Base-by-base conservation (phyloP, 2,888 invertebrate species). In the Synergus gifuensis region DNA sequence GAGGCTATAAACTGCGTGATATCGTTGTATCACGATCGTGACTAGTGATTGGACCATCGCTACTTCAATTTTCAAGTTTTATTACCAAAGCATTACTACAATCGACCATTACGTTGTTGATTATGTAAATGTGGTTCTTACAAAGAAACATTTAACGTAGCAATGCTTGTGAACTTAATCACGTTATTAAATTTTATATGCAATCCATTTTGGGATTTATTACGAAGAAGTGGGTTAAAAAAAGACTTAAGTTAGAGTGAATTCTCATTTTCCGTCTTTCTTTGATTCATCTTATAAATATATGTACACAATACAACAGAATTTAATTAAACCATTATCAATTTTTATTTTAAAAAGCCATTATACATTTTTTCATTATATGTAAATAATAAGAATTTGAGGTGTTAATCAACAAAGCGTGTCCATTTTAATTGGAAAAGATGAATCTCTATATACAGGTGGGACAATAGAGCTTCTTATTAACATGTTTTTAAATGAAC, bases 401-500 rank as follows among this genome's bases (percentile, higher is more conserved):
- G 28, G 22, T 4, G 42, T 44, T 66, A 66, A 44, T n/a, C n/a
- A 66, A 44, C 42, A 42, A 66, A 36, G 42, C 8, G 22, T n/a
- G 60, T 66, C n/a, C 16, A 18, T 44, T 42, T n/a, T 44, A 66
- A 66, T 66, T 66, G 36, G 28, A 18, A 73, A 73, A n/a, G 73
- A 73, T 73, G 73, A 73, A 54, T 18, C 46, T 49, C 69, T 46
- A 16, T 36, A 54, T 54, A 73, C 11, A 40, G n/a, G 49, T 54
- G 73, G 73, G 73, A 73, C 76, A 76, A 76, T 62, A 44, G 46
- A 36, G 22, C 36, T 76, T 62, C 62, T 62, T 76, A 76, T 76
- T 76, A 76, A 76, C 63, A 76, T 76, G 62, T 76, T 82, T 83
- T 83, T 77, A 81, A 81, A 80, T 80, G 81, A 49, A 44, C 36